Conservation (phyloP, 2,888 invertebrate species). For the Lymantria dispar region DNA sequence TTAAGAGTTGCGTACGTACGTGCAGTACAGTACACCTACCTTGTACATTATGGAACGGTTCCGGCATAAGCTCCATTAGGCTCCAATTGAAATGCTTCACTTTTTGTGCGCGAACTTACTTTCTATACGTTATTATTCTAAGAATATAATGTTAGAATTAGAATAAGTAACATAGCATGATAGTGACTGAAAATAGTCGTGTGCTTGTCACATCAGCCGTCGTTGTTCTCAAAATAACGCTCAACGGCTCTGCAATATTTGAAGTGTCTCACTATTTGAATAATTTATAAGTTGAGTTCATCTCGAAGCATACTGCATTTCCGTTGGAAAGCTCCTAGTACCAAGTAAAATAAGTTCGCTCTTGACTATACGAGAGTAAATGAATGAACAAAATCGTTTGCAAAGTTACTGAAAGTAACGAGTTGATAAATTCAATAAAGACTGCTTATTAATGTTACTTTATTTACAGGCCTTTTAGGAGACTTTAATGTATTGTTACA, state of each 20-base stretch:
- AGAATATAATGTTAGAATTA: conserved; percentile 26
- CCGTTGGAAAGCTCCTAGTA: conserved; percentile 57
- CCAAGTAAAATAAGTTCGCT: conserved; percentile 50
- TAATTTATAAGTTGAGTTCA: conserved; percentile 76
- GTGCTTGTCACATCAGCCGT: conserved; percentile 34
- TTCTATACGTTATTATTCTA: too few species aligned
- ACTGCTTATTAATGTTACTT: background rate
- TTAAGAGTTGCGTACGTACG: too few species aligned
- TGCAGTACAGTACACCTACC: too few species aligned
- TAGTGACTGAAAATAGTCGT: background rate
- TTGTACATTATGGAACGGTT: too few species aligned
- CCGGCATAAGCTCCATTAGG: too few species aligned
- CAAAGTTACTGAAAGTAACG: conserved; percentile 14
- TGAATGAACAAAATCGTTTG: conserved; percentile 27
- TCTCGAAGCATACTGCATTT: conserved; percentile 71
- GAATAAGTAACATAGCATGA: conserved; percentile 38
- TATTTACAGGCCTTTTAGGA: too few species aligned
- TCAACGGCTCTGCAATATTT: conserved; percentile 70
- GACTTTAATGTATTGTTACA: too few species aligned
- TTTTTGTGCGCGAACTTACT: too few species aligned
- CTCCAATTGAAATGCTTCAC: too few species aligned
- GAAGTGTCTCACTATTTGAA: conserved; percentile 78
- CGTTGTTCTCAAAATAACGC: conserved; percentile 72
- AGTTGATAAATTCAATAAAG: background rate
- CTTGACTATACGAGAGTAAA: conserved; percentile 40